These are phyloP conservation scores for Hypomecis atomaria DNA, from an alignment of 2,888 invertebrate species.

Conservation along the genomic window DNA sequence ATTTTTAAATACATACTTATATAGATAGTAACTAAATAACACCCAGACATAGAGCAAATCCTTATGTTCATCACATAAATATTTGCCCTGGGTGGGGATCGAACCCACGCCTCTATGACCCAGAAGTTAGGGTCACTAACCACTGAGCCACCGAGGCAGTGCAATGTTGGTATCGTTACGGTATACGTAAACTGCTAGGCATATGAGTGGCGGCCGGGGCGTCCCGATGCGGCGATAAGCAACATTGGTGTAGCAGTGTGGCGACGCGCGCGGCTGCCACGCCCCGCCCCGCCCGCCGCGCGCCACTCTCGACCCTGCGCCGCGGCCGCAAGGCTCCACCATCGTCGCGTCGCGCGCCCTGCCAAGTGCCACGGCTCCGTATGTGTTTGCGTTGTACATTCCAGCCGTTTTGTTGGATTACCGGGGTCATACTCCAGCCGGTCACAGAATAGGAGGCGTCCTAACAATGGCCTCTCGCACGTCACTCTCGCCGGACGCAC, in stretches of 20 bases:
- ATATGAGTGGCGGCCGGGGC: no score
- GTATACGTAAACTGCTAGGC: no score
- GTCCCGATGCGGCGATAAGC: no score
- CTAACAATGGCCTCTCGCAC: slow-evolving; percentile 5
- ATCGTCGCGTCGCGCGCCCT: not conserved
- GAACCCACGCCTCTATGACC: no score
- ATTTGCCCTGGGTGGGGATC: no score
- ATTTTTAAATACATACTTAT: no score
- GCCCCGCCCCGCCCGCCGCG: slow-evolving; percentile 75
- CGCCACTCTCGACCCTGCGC: slow-evolving; percentile 51
- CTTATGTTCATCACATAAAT: no score
- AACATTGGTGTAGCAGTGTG: not conserved
- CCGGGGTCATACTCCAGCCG: slow-evolving; percentile 39
- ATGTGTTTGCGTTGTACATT: slow-evolving; percentile 43
- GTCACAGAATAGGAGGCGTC: slow-evolving; percentile 18
- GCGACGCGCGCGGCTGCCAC: slow-evolving; percentile 38
- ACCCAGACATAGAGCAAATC: no score
- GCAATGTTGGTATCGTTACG: no score
- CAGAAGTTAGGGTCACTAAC: no score
- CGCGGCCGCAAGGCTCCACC: not conserved
- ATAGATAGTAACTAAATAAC: no score
- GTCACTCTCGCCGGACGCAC: not conserved
- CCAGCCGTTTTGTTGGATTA: slow-evolving; percentile 39
- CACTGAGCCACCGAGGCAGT: no score
- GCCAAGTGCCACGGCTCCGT: not conserved